phyloP scores from a whole-genome alignment of 2,797 vertebrate genomes.

The Apodemus agrarius region DNA sequence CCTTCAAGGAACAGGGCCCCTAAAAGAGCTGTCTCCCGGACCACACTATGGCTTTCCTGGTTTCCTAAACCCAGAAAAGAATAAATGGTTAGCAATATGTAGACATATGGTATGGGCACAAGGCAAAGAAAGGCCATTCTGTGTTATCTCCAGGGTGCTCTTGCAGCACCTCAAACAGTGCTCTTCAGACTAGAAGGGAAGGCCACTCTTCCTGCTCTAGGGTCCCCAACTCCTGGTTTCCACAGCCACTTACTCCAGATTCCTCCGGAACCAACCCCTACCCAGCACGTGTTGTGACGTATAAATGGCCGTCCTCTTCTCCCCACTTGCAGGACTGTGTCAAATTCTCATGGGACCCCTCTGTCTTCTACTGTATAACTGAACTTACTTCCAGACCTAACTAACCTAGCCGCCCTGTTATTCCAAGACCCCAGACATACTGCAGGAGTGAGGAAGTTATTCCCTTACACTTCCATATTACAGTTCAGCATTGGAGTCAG shows the following conservation, averaged over 20 bases:
- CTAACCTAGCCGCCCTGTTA: neutral
- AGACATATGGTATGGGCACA: fast-evolving
- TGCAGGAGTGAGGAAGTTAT: too few relatives aligned
- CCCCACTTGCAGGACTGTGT: fast-evolving
- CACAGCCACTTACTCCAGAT: neutral
- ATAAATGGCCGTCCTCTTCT: neutral
- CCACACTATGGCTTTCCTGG: neutral
- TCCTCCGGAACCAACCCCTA: neutral
- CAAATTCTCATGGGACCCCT: neutral
- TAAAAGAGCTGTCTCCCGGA: neutral
- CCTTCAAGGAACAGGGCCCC: neutral
- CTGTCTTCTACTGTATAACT: neutral
- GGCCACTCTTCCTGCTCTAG: neutral
- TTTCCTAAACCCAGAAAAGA: neutral
- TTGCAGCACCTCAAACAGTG: neutral
- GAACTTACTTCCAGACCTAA: neutral
- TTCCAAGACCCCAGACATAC: neutral
- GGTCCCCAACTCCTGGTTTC: neutral
- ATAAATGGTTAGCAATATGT: neutral
- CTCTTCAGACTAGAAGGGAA: neutral
- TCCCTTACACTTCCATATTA: neutral
- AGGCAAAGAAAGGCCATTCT: neutral
- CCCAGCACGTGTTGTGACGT: neutral
- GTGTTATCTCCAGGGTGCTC: neutral
- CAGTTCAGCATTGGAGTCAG: neutral